Conservation (phyloP, 2,797 vertebrate species). For the Mus caroli region DNA sequence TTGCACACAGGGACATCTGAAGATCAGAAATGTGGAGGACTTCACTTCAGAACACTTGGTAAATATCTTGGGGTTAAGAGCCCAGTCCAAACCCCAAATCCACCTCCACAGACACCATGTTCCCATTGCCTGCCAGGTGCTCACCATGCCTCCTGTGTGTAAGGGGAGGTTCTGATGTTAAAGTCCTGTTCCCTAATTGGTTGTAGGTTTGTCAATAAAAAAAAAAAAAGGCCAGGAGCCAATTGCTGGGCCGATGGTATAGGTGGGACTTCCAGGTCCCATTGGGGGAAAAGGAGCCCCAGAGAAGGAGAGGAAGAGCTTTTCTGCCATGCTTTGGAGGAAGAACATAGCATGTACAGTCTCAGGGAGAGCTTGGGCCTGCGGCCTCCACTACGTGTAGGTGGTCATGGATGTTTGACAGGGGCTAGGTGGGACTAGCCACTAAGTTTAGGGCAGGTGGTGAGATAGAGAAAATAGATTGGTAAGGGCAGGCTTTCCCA, state of each 20-base stretch:
- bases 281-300: too few species aligned
- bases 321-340: not conserved
- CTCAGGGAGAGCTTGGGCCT: not conserved
- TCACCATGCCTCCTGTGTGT: not conserved
- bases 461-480: not conserved
- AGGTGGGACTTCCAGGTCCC: not conserved
- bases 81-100: not conserved
- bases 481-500: not conserved
- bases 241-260: not conserved
- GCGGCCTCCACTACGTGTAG: not conserved
- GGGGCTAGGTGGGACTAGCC: not conserved
- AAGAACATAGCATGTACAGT: not conserved
- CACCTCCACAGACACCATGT: not conserved
- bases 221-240: too few species aligned
- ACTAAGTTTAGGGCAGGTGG: not conserved
- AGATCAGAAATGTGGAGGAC: not conserved
- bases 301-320: not conserved
- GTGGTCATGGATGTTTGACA: not conserved
- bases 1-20: not conserved
- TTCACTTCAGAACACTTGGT: not conserved
- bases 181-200: not conserved
- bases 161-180: not conserved
- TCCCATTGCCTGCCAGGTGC: too few species aligned
- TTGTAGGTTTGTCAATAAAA: not conserved
- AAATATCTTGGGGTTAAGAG: not conserved